A percentile compares a stretch with the other conserved stretches of the same genome.
Conservation (phyloP, 2,888 invertebrate species). For the Carabus problematicus region DNA sequence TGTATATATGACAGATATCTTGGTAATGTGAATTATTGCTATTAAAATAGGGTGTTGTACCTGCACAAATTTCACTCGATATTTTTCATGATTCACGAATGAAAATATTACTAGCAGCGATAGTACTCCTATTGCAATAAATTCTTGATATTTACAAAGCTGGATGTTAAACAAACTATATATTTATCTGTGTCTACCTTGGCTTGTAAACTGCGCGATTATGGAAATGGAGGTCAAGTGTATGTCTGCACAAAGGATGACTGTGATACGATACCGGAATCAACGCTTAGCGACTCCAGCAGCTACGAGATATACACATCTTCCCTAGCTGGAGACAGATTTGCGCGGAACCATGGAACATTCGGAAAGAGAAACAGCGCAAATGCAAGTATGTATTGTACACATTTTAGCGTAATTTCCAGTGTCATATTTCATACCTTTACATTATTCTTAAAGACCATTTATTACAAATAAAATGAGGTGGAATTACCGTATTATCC, state of each 20-base stretch:
- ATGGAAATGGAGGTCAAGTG: conserved; percentile 56
- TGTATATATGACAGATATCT: too few species aligned
- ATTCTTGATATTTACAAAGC: too few species aligned
- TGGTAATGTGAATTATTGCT: too few species aligned
- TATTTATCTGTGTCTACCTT: conserved; percentile 4
- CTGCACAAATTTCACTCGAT: too few species aligned
- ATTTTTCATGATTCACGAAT: too few species aligned
- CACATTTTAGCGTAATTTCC: too few species aligned
- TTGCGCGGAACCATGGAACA: conserved; percentile 47
- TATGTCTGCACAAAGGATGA: conserved; percentile 75
- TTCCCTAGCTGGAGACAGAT: conserved; percentile 65
- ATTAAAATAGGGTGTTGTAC: too few species aligned
- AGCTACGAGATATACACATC: conserved; percentile 65
- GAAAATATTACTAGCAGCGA: too few species aligned
- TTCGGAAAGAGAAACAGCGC: conserved; percentile 10
- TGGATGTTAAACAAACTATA: too few species aligned
- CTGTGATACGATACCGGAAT: conserved; percentile 70
- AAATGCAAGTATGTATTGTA: neutral
- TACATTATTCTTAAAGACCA: neutral
- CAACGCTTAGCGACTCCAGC: conserved; percentile 57
- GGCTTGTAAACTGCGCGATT: conserved; percentile 51
- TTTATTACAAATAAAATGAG: neutral
- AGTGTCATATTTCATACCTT: neutral
- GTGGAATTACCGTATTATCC: too few species aligned
- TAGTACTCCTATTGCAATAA: too few species aligned